Evolutionary conservation across 2,888 invertebrate genomes (phyloP), one percentile per base, ranked within the genome.

Genomic region (Lepidochitona cinerea): DNA sequence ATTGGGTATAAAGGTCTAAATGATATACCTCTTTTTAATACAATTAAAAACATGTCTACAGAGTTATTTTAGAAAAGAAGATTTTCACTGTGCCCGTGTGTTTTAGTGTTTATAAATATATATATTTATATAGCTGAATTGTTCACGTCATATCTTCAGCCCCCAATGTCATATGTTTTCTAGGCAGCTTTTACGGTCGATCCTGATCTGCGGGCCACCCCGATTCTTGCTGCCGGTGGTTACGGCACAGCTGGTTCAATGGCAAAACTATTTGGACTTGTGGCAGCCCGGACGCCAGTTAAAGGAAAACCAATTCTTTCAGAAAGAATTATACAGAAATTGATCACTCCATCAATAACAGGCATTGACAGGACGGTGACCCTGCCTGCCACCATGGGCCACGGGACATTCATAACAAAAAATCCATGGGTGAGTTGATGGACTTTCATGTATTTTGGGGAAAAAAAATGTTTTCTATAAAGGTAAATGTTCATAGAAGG

Each of bases 181-280:
- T 69, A 23, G 75, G 64, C 18, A 18, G 68, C 4, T 36, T 59
- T 41, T 37, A 18, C 23, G 23, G 23, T 33, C 37, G 72, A 52
- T 32, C 68, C 9, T 26, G 53, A 59, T 3, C 26, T 59, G 4
- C 18, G 59, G 14, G 59, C 23, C 23, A 59, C 32, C 23, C 59
- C 59, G 29, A 59, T 66, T 14, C 35, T 36, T 4, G 66, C 68
- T 29, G 77, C 36, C 37, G n/a, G 18, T 74, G 85, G 85, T 6
- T 80, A 79, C 26, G 84, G 83, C 7, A 81, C 87, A 79, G 83
- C 85, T 18, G 74, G 69, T 18, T 81, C 81, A 37, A 71, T 84
- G 74, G 84, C 86, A 18, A 83, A 83, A 71, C 68, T 86, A 29
- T 79, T 81, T 66, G 80, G 84, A 14, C 82, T 86, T 67, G 66